phyloP scores from a whole-genome alignment of 2,888 invertebrate genomes.

The Belgica antarctica region DNA sequence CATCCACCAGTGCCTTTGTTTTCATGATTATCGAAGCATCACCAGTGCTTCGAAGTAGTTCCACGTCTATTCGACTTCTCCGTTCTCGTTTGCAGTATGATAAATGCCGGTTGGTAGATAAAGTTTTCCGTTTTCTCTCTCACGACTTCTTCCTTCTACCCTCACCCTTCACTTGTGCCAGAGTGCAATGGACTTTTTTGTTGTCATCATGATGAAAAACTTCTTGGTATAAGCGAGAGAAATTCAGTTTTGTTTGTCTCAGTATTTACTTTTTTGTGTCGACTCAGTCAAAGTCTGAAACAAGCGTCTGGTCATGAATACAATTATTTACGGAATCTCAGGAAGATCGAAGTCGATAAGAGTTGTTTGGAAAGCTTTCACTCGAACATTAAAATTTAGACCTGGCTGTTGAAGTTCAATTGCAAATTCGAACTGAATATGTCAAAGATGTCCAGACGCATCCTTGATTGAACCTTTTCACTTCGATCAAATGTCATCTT shows the following conservation, averaged over 20 bases:
- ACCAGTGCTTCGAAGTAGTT: too few species aligned
- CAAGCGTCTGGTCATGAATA: conserved; percentile 35
- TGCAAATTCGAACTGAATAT: too few species aligned
- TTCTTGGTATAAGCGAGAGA: conserved; percentile 32
- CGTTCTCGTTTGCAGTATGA: conserved; percentile 9
- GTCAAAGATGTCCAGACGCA: too few species aligned
- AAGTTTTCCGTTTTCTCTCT: conserved; percentile 32
- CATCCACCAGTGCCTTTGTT: too few species aligned
- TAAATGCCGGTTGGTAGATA: conserved; percentile 41
- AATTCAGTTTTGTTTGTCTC: conserved; percentile 13
- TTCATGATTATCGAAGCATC: too few species aligned
- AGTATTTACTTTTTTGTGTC: conserved; percentile 13
- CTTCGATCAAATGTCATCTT: too few species aligned
- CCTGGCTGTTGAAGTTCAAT: too few species aligned
- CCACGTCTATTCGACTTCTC: neutral
- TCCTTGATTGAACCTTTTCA: too few species aligned
- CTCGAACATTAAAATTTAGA: too few species aligned
- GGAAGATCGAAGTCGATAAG: too few species aligned
- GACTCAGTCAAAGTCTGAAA: conserved; percentile 1
- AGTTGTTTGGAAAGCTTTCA: too few species aligned
- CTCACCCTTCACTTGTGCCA: neutral
- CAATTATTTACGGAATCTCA: neutral
- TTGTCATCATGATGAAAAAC: conserved; percentile 23
- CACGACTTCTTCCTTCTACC: neutral
- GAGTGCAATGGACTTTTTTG: conserved; percentile 42